Percentiles rank a stretch among this genome's conserved stretches.
Evolutionary conservation across 2,797 vertebrate genomes (phyloP).

Genomic region (Holocentrus rufus): DNA sequence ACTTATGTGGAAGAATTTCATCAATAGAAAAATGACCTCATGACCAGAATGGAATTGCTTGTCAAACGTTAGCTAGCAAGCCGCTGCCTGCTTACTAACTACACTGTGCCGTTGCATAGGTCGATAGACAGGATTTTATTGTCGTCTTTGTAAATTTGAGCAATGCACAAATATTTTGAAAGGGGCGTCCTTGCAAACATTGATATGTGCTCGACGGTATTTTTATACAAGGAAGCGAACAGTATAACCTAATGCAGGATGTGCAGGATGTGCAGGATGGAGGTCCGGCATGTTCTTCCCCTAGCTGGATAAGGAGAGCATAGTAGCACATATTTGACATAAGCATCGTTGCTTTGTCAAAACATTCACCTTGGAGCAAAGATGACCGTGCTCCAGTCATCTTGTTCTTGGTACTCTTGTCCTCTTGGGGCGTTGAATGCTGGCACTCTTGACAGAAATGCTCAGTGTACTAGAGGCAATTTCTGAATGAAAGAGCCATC

Average conservation of each 20-base stretch:
- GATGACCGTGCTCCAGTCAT: conserved; percentile 59
- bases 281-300: conserved; percentile 62
- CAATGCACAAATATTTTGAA: conserved; percentile 24
- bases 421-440: conserved; percentile 44
- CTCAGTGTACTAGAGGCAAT: conserved; percentile 3
- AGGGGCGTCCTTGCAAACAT: conserved; percentile 65
- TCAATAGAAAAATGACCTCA: conserved; percentile 63
- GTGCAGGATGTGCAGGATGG: conserved; percentile 51
- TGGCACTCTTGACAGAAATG: conserved; percentile 40
- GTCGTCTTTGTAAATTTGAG: conserved; percentile 18
- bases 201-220: conserved; percentile 5
- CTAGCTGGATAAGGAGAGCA: conserved; percentile 23
- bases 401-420: conserved; percentile 28
- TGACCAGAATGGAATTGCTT: conserved; percentile 41
- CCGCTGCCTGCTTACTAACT: conserved; percentile 16
- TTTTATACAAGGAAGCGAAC: conserved; percentile 40
- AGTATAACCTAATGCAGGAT: conserved; percentile 1
- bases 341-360: conserved; percentile 46
- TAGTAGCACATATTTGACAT: conserved; percentile 26
- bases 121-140: background rate
- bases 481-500: conserved; percentile 2
- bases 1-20: conserved; percentile 50
- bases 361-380: conserved; percentile 70
- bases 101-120: conserved; percentile 17
- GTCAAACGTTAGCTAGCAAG: conserved; percentile 45